These are phyloP conservation scores for Limnephilus marmoratus DNA, from an alignment of 2,888 invertebrate species.

Conservation along the genomic window DNA sequence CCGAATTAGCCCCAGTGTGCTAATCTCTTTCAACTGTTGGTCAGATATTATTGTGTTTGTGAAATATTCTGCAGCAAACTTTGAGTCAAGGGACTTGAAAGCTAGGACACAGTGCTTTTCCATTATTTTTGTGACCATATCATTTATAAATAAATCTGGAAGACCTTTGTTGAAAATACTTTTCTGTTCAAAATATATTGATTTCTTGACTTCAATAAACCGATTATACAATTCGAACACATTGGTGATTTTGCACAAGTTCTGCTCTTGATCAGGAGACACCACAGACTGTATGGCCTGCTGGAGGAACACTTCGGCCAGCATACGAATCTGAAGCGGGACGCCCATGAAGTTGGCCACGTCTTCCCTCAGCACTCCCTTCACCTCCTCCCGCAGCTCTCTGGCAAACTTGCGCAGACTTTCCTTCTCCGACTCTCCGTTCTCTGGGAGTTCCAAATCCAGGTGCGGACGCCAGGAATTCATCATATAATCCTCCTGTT, in stretches of 20 bases:
- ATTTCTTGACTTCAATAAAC: not conserved
- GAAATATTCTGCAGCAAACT: too few relatives aligned
- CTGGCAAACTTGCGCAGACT: not conserved
- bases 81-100: too few relatives aligned
- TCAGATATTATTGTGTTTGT: not conserved
- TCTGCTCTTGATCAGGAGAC: not conserved
- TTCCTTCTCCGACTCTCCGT: not conserved
- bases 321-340: not conserved
- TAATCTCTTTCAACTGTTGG: too few relatives aligned
- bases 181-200: not conserved
- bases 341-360: not conserved
- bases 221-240: not conserved
- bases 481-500: not conserved
- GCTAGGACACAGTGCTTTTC: too few relatives aligned
- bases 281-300: not conserved
- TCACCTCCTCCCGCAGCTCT: not conserved
- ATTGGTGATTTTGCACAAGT: not conserved
- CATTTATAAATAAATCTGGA: not conserved
- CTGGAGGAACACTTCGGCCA: not conserved
- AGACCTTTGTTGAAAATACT: not conserved
- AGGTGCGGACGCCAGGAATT: not conserved
- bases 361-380: not conserved
- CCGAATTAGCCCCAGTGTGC: not conserved
- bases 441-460: not conserved
- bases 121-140: not conserved